Conservation (phyloP, 2,888 invertebrate species). For the Nasonovia ribisnigri region DNA sequence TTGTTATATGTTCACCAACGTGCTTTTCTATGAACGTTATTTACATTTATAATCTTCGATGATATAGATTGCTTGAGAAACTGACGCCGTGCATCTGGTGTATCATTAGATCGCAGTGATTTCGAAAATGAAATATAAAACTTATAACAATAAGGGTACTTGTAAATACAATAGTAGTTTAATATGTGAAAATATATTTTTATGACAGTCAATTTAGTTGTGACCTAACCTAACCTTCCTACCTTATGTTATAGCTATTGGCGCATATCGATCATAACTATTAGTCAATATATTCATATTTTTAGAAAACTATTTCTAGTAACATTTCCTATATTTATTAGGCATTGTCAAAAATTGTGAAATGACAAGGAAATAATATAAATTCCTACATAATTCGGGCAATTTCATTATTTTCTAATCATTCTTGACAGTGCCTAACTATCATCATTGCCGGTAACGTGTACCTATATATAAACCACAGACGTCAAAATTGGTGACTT, state of each 20-base stretch:
- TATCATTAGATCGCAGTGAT: neutral
- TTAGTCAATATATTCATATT: neutral
- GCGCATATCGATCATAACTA: neutral
- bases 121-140: neutral
- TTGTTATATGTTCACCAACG: neutral
- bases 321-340: neutral
- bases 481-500: conserved; percentile 35
- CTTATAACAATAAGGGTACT: accelerated
- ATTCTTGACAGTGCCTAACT: neutral
- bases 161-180: neutral
- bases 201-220: neutral
- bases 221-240: no score
- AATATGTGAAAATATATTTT: neutral
- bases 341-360: neutral
- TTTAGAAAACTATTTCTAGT: neutral
- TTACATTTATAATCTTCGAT: neutral
- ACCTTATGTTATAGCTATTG: no score
- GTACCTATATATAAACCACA: neutral
- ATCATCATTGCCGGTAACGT: neutral
- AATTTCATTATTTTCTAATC: neutral
- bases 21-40: neutral
- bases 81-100: neutral
- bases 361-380: neutral
- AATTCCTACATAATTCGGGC: neutral
- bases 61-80: neutral